Conservation (phyloP, 2,888 invertebrate genomes). For the Chesias legatella region DNA sequence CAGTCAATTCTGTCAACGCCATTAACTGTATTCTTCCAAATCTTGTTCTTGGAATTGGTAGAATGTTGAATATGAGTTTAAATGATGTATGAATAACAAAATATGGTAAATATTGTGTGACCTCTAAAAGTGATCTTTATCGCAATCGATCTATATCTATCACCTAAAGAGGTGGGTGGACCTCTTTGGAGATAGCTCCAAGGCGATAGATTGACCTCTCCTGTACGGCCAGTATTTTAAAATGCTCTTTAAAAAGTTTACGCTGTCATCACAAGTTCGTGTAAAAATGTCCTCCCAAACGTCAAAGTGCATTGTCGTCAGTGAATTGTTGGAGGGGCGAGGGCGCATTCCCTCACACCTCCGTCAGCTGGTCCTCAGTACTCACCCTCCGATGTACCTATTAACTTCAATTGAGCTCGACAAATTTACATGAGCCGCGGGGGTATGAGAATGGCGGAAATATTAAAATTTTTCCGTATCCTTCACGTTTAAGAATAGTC, state of each 20-base stretch:
- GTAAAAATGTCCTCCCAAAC: slow-evolving; percentile 30
- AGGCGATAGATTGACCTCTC: too few relatives aligned
- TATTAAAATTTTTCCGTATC: not conserved
- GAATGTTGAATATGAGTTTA: too few relatives aligned
- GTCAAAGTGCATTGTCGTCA: slow-evolving; percentile 39
- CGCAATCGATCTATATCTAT: too few relatives aligned
- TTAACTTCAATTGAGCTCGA: slow-evolving; percentile 80
- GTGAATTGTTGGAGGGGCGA: slow-evolving; percentile 68
- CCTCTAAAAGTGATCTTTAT: too few relatives aligned
- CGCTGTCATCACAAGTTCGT: slow-evolving; percentile 34
- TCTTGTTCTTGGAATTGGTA: too few relatives aligned
- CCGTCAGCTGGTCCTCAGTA: slow-evolving; percentile 70
- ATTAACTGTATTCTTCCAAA: too few relatives aligned
- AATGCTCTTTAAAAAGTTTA: slow-evolving; percentile 22
- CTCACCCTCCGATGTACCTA: slow-evolving; percentile 74
- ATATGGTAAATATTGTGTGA: too few relatives aligned
- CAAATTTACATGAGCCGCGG: slow-evolving; percentile 72
- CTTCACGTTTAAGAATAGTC: not conserved
- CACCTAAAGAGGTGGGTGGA: too few relatives aligned
- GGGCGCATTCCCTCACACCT: slow-evolving; percentile 79
- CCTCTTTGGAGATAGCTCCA: too few relatives aligned
- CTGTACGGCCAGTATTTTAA: slow-evolving; percentile 1
- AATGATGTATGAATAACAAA: too few relatives aligned
- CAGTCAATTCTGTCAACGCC: too few relatives aligned
- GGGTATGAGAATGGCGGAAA: slow-evolving; percentile 43